Percentiles rank a stretch among this genome's conserved stretches.
Conservation (phyloP, 1,140 invertebrate species). For the Papilio aristodemus region DNA sequence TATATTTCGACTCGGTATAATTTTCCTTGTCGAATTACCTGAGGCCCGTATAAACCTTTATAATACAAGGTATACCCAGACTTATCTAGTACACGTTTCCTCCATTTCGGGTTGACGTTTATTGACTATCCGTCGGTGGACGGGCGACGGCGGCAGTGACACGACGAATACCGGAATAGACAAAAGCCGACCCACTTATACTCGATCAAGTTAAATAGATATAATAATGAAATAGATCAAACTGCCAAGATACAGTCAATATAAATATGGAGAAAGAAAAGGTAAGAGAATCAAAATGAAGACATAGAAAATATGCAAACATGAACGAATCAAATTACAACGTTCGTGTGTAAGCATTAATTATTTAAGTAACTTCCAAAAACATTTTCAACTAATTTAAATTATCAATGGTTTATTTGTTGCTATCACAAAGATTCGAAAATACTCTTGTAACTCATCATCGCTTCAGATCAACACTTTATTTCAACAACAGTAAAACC, state of each 20-base stretch:
- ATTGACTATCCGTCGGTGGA: constrained; percentile 44
- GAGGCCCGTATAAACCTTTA: neutral
- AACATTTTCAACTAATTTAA: constrained; percentile 33
- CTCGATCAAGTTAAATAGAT: neutral
- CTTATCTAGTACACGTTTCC: constrained; percentile 44
- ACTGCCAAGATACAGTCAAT: neutral
- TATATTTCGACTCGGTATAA: neutral
- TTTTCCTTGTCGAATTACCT: constrained; percentile 21
- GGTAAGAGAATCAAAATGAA: too few relatives aligned
- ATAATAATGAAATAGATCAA: neutral
- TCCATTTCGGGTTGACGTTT: constrained; percentile 54
- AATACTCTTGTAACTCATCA: constrained; percentile 45
- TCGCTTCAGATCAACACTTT: constrained; percentile 45
- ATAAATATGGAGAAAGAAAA: too few relatives aligned
- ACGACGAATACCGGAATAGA: constrained; percentile 34
- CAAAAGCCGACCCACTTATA: constrained; percentile 29
- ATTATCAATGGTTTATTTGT: too few relatives aligned
- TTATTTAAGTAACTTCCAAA: too few relatives aligned
- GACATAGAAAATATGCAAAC: too few relatives aligned
- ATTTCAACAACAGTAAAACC: constrained; percentile 59
- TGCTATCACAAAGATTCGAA: too few relatives aligned
- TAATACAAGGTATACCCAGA: constrained; percentile 14
- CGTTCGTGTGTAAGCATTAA: too few relatives aligned
- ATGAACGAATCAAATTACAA: too few relatives aligned
- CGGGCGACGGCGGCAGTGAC: constrained; percentile 37